Conservation (phyloP, 2,888 invertebrate species). For the Sturmia bella region DNA sequence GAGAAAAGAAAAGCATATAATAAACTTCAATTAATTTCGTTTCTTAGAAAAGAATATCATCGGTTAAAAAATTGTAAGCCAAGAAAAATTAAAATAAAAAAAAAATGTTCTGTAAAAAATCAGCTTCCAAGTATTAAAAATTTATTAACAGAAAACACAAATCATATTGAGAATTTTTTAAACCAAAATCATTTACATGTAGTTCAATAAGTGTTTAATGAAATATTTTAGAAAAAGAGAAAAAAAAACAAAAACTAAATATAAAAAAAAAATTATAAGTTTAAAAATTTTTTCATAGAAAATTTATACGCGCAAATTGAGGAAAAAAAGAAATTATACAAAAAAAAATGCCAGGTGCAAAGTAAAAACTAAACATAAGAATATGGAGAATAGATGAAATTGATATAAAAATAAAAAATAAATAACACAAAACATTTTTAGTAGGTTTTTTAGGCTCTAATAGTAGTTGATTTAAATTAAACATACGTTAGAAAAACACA, state of each 20-base stretch:
- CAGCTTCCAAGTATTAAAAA: slow-evolving; percentile 65
- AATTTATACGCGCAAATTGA: slow-evolving; percentile 60
- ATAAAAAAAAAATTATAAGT: slow-evolving; percentile 47
- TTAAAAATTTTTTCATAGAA: slow-evolving; percentile 57
- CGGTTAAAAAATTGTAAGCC: slow-evolving; percentile 41
- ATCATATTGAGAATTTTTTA: slow-evolving; percentile 20
- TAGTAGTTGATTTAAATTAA: slow-evolving; percentile 47
- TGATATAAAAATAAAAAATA: slow-evolving; percentile 53
- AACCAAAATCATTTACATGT: slow-evolving; percentile 35
- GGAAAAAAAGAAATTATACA: slow-evolving; percentile 16
- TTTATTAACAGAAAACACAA: slow-evolving; percentile 17
- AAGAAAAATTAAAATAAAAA: slow-evolving; percentile 22
- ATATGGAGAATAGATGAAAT: slow-evolving; percentile 58
- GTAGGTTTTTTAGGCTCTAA: slow-evolving; percentile 56
- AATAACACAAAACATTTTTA: slow-evolving; percentile 34
- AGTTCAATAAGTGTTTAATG: slow-evolving; percentile 57
- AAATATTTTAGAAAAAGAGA: slow-evolving; percentile 56
- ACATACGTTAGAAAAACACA: not conserved
- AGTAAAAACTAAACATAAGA: slow-evolving; percentile 4
- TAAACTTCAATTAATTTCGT: slow-evolving; percentile 38
- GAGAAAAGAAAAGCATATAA: slow-evolving; percentile 37
- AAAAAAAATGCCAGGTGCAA: slow-evolving; percentile 59
- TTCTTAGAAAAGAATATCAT: slow-evolving; percentile 24
- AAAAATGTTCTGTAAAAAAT: slow-evolving; percentile 26
- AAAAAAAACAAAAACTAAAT: slow-evolving; percentile 19